Conservation (phyloP, 1,140 invertebrate genomes). For the Diprion similis region DNA sequence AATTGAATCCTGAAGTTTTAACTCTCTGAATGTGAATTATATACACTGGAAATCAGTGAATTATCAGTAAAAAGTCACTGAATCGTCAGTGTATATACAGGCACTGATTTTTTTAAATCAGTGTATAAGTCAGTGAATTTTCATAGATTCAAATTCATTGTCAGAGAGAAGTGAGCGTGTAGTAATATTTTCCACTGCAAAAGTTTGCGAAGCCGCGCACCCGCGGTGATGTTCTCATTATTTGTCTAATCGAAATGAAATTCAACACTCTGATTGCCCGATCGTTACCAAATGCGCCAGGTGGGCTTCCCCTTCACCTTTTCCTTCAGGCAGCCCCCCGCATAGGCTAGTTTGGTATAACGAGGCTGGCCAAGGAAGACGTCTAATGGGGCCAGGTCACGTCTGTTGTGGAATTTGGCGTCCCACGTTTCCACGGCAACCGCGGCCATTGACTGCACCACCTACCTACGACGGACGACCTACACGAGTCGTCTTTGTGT, state of each 20-base stretch:
- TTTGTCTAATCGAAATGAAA: background rate
- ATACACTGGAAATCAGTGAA: no score
- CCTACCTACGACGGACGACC: background rate
- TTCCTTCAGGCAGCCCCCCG: background rate
- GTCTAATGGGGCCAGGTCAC: background rate
- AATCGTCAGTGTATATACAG: no score
- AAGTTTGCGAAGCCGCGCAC: no score
- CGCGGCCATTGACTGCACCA: background rate
- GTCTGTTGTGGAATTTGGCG: conserved; percentile 7
- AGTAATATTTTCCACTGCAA: no score
- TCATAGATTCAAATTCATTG: no score
- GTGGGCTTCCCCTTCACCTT: background rate
- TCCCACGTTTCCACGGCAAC: conserved; percentile 6
- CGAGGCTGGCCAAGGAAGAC: background rate
- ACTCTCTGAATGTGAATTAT: no score
- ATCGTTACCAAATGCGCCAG: background rate
- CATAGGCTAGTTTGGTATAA: background rate
- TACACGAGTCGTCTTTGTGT: background rate
- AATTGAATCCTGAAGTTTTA: no score
- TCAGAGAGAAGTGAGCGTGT: no score
- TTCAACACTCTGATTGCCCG: conserved; percentile 1
- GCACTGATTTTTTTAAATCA: no score
- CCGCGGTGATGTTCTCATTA: no score
- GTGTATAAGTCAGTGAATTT: no score
- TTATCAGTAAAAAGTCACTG: no score